Evolutionary conservation across 2,113 vertebrate genomes (phyloP).

Genomic region (Tiliqua scincoides): DNA sequence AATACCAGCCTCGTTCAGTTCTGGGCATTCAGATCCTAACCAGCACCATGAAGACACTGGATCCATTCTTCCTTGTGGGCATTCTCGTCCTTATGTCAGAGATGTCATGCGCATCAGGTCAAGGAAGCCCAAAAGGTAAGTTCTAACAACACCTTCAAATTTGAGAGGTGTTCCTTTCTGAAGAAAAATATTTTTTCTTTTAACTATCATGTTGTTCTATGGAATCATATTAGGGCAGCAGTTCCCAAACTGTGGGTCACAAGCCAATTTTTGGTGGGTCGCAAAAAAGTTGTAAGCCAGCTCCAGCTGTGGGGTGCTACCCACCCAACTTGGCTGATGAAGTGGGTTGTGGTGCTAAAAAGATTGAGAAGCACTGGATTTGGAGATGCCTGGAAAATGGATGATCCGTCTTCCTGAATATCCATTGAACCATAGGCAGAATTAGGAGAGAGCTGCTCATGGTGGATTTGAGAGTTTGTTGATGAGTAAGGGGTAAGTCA

Average conservation of each 20-base stretch:
- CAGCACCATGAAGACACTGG: slow-evolving; percentile 2
- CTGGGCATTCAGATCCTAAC: neutral
- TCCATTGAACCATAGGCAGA: too few relatives aligned
- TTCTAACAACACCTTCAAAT: neutral
- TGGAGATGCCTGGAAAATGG: neutral
- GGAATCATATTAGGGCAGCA: neutral
- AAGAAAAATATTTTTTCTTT: neutral
- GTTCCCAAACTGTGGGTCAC: too few relatives aligned
- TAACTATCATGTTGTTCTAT: neutral
- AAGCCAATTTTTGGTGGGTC: too few relatives aligned
- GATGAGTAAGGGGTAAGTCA: neutral
- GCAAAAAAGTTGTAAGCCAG: too few relatives aligned
- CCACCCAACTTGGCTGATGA: too few relatives aligned
- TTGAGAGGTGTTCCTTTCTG: neutral
- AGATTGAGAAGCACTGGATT: too few relatives aligned
- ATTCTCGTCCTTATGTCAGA: neutral
- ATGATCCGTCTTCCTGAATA: too few relatives aligned
- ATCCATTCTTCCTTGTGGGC: neutral
- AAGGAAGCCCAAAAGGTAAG: neutral
- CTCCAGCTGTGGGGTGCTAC: too few relatives aligned
- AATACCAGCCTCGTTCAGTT: neutral
- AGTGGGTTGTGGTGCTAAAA: too few relatives aligned
- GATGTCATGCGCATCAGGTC: neutral
- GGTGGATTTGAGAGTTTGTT: too few relatives aligned
- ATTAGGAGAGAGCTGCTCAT: too few relatives aligned